These are phyloP conservation scores for Phoxinus phoxinus DNA, from an alignment of 2,113 vertebrate genomes.

Conservation along the genomic window DNA sequence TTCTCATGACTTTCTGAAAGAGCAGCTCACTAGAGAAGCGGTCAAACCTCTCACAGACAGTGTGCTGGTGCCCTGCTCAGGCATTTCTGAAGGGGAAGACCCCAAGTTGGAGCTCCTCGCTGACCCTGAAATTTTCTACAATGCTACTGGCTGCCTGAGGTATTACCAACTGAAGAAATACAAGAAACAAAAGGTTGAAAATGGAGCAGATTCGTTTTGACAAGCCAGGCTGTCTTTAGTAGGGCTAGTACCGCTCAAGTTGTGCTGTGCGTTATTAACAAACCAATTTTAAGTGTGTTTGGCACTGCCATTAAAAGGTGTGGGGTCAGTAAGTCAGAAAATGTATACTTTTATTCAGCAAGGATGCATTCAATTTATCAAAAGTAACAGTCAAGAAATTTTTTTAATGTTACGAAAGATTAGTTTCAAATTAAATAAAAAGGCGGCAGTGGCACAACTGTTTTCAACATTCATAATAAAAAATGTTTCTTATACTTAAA, in stretches of 20 bases:
- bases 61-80: constrained; percentile 88
- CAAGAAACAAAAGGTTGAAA: neutral
- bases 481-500: too few species aligned
- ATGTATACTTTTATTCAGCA: neutral
- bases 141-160: constrained; percentile 87
- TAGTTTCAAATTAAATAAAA: too few species aligned
- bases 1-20: constrained; percentile 90
- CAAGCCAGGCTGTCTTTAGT: too few species aligned
- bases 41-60: constrained; percentile 77
- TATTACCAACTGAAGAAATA: neutral
- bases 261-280: neutral
- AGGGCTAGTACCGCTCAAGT: neutral
- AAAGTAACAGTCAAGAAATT: neutral
- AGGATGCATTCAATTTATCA: neutral
- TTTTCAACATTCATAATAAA: too few species aligned
- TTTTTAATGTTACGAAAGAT: neutral
- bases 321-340: neutral
- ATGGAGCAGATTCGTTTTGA: neutral
- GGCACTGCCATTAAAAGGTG: neutral
- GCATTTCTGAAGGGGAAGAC: constrained; percentile 89
- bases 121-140: constrained; percentile 88
- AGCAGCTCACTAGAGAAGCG: constrained; percentile 76
- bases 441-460: too few species aligned
- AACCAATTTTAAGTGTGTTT: too few species aligned
- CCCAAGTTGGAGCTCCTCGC: constrained; percentile 85